A percentile compares a stretch with the other conserved stretches of the same genome.
Evolutionary conservation across 37 sponge, comb jelly and placozoan species (phyloP).

Genomic region (Cladorhizidae sp.): DNA sequence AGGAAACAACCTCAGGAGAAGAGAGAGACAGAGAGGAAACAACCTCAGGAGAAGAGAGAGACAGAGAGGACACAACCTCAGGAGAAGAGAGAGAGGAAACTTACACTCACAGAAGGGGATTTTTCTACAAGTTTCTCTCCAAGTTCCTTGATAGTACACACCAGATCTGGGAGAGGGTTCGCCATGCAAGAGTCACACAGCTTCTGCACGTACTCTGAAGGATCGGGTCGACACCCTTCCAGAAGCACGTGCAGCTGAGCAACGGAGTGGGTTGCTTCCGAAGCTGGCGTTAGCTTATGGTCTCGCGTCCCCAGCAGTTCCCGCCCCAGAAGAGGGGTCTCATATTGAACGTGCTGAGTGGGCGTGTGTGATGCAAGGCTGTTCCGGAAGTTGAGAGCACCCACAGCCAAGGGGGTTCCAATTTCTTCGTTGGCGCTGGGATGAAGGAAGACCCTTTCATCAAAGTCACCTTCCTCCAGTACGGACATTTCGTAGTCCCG

Average conservation of each 20-base stretch:
- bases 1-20: too few species aligned
- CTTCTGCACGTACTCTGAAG: slow-evolving; percentile 40
- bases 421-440: slow-evolving; percentile 71
- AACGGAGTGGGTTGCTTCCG: slow-evolving; percentile 82
- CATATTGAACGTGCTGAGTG: slow-evolving; percentile 57
- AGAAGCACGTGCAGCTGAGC: slow-evolving; percentile 63
- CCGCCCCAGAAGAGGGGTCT: slow-evolving; percentile 69
- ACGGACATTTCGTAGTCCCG: slow-evolving; percentile 73
- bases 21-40: too few species aligned
- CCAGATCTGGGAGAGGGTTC: slow-evolving; percentile 53
- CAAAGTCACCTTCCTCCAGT: slow-evolving; percentile 83
- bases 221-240: slow-evolving; percentile 33
- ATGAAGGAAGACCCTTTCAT: slow-evolving; percentile 87
- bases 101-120: slow-evolving; percentile 20
- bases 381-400: neutral
- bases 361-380: slow-evolving; percentile 34
- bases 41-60: neutral
- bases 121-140: slow-evolving; percentile 34
- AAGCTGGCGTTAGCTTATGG: slow-evolving; percentile 71
- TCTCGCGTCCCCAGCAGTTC: slow-evolving; percentile 45
- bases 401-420: slow-evolving; percentile 64
- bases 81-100: too few species aligned
- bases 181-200: slow-evolving; percentile 46
- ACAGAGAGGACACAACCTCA: neutral
- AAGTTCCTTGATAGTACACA: slow-evolving; percentile 9